These are phyloP conservation scores for Zoroaster sp. DNA, from an alignment of 53 echinoderm and acorn worm genomes.

Conservation along the genomic window DNA sequence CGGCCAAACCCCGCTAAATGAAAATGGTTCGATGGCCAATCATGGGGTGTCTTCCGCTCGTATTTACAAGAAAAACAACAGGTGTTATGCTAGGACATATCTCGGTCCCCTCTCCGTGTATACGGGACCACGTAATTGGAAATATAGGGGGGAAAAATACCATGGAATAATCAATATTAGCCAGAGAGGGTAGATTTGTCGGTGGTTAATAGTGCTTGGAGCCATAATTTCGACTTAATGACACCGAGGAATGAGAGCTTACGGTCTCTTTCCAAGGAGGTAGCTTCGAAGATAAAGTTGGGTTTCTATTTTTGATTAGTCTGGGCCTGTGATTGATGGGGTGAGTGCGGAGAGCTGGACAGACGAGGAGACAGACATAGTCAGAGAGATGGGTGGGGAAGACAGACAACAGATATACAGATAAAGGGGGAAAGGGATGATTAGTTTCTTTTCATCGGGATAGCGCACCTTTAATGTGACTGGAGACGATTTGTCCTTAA, in stretches of 20 bases:
- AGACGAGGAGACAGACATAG: not conserved
- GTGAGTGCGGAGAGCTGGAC: not conserved
- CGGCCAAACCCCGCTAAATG: conserved; percentile 24
- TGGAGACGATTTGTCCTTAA: not conserved
- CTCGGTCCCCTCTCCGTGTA: not conserved
- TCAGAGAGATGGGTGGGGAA: not conserved
- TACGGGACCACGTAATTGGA: conserved; percentile 16
- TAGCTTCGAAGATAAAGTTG: not conserved
- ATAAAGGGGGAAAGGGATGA: not conserved
- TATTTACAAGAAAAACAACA: conserved; percentile 46
- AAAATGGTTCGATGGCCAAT: conserved; percentile 28
- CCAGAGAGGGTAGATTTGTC: conserved; percentile 13
- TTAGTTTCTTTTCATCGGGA: not conserved
- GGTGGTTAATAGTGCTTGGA: conserved; percentile 28
- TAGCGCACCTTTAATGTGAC: conserved; percentile 6
- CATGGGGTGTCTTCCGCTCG: not conserved
- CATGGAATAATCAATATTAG: conserved; percentile 34
- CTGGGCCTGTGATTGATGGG: not conserved
- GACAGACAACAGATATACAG: not conserved
- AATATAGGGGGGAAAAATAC: not conserved
- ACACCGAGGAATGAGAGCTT: conserved; percentile 15
- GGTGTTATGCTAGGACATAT: conserved; percentile 34
- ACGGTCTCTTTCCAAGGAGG: not conserved
- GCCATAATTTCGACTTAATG: conserved; percentile 53
- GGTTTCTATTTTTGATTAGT: conserved; percentile 12